Evolutionary conservation across 1,140 invertebrate genomes (phyloP), one percentile per base, ranked within the genome.

Genomic region (Neodiprion lecontei): DNA sequence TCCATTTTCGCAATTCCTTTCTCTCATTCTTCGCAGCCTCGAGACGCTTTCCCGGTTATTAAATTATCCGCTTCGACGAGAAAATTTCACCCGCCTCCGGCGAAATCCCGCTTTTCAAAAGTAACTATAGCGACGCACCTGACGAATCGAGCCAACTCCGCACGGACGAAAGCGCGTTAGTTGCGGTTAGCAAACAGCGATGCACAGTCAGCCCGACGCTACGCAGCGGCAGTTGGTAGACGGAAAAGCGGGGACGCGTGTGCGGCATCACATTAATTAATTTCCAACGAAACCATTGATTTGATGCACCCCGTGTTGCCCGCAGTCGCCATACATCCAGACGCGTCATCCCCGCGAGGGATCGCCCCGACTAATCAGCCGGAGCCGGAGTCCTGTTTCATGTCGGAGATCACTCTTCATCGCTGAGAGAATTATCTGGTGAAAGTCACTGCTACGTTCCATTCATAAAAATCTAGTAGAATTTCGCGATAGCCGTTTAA

Each of bases 241-340:
- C 28, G 53, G 28, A 40, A 40, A 40, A 40, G 1, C 28, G 28
- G 28, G 28, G 28, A 40, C 28, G 28, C 28, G 28, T 21, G 40
- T 47, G 67, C n/a, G 28, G 67, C 17, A 69, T 69, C 67, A 47
- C 67, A 69, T 69, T 21, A 69, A 69, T 69, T 69, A 69, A 69
- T 69, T 69, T 69, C 67, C 17, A 69, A 23, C 67, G 23, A 69
- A 69, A 69, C 40, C 17, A 69, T 69, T 69, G 67, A 69, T 69
- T 69, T 69, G 67, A 69, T 69, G 67, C 67, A 23, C 10, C 67
- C 10, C 17, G 17, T 17, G 61, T 65, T 40, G 28, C 4, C 7
- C 53, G 67, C 12, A 7, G 5, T 21, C 67, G 28, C 28, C 28
- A 40, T 40, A 40, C 28, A 40, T 5, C 28, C 28, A 40, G 5